Percentiles rank a stretch among this genome's conserved stretches.
Evolutionary conservation across 1,140 invertebrate genomes (phyloP).

Genomic region (Drosophila jambulina): DNA sequence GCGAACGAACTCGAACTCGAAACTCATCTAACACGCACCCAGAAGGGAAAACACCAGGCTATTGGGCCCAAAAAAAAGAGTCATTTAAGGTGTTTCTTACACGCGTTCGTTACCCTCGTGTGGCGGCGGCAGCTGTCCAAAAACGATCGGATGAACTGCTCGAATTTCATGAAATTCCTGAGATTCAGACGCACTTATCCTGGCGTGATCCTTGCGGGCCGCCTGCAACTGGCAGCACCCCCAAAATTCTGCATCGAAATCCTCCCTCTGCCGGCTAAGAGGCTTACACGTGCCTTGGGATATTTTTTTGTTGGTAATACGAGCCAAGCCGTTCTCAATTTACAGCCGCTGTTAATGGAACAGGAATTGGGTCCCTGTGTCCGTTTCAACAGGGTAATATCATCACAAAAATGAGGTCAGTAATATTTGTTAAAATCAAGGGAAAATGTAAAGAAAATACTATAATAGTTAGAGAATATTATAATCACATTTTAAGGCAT

Average conservation of each 20-base stretch:
- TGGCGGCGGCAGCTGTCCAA: conserved; percentile 15
- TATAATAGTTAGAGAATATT: background rate
- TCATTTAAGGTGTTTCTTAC: conserved; percentile 78
- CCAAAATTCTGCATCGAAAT: conserved; percentile 19
- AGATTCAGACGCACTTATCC: conserved; percentile 45
- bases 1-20: conserved; percentile 63
- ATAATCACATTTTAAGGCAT: background rate
- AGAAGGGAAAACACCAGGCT: conserved; percentile 5
- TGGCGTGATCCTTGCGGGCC: conserved; percentile 24
- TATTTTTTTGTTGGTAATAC: conserved; percentile 34
- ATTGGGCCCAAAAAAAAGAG: conserved; percentile 51
- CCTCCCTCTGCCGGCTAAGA: conserved; percentile 41
- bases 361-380: conserved; percentile 10
- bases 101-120: conserved; percentile 47
- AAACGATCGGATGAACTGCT: conserved; percentile 41
- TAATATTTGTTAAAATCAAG: background rate
- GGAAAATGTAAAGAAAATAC: background rate
- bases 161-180: conserved; percentile 38
- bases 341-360: conserved; percentile 45
- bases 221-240: conserved; percentile 34
- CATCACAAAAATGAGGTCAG: conserved; percentile 7
- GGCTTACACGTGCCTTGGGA: conserved; percentile 73
- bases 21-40: conserved; percentile 71
- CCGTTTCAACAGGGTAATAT: conserved; percentile 6
- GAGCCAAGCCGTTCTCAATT: conserved; percentile 45